Base-by-base conservation (phyloP, 2,113 vertebrate species). In the Pristiophorus japonicus region DNA sequence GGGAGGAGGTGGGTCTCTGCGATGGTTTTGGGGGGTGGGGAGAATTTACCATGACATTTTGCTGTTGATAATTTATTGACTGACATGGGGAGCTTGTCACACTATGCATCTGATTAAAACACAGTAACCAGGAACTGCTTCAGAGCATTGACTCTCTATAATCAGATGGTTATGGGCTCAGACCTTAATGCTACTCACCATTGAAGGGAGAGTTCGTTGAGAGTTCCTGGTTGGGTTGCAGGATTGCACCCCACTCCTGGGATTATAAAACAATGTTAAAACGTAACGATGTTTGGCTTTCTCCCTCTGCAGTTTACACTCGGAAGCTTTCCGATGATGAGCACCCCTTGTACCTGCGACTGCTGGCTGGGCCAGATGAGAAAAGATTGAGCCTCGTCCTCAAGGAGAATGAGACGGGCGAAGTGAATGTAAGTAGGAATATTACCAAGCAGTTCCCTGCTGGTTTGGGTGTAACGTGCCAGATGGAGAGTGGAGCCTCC, bases 331-430 rank as follows among this genome's bases (percentile, higher is more conserved):
- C 97, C 0, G 98, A 99, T 1, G 98, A 99, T 0, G 98, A 99
- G 96, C 96, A 97, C 47, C 99, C 99, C 0, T 97, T 99, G 95
- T 97, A 97, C 87, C 97, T 99, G 42, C 98, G 99, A 55, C 97
- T 99, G 95, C 97, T 98, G 95, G 98, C 98, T 0, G 99, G 99
- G 0, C 99, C 99, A 84, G 98, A 97, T 55, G 99, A 99, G 97
- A 98, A 98, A 84, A 96, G 97, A 95, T 96, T 99, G 95, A 98
- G 98, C 96, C 98, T 99, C 20, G 96, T 99, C 96, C 97, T 99
- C 96, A 99, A 99, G 96, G 99, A 99, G 96, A 99, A 99, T 4
- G 98, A 99, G 95, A 99, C 98, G 0, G 99, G 98, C 42, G 99
- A 99, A 38, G 98, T 99, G 95, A 99, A 99, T 2, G 99, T 99